phyloP scores from a whole-genome alignment of 2,113 vertebrate genomes.

The Plotosus lineatus region DNA sequence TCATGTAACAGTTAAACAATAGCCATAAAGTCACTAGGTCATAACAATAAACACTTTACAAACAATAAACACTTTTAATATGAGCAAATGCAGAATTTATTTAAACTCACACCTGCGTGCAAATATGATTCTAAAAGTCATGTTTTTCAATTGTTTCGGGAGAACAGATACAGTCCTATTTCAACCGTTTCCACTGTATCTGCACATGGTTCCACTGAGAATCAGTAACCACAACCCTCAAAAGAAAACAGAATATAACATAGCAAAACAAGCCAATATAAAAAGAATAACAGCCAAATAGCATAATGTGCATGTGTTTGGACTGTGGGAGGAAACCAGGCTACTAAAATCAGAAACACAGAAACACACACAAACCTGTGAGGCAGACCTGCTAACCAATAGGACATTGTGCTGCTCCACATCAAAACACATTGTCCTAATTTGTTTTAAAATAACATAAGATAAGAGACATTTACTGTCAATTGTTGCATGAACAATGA shows the following conservation, averaged over 20 bases:
- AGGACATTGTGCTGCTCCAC: too few species aligned
- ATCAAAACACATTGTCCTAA: neutral
- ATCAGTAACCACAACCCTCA: neutral
- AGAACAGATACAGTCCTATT: neutral
- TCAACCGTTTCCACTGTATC: neutral
- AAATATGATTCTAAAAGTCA: neutral
- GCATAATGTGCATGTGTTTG: too few species aligned
- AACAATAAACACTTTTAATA: neutral
- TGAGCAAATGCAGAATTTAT: neutral
- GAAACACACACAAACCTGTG: too few species aligned
- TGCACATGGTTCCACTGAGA: neutral
- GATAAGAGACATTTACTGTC: too few species aligned
- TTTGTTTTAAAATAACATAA: too few species aligned
- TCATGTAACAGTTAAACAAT: neutral
- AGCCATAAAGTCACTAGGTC: neutral
- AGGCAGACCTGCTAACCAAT: too few species aligned
- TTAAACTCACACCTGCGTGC: neutral
- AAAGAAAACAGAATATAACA: neutral
- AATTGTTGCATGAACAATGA: too few species aligned
- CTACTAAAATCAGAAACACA: too few species aligned
- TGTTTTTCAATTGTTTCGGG: neutral
- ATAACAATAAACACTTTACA: too few species aligned
- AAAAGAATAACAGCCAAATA: neutral
- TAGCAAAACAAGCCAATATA: neutral
- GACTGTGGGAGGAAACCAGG: too few species aligned